Percentiles rank a stretch among this genome's conserved stretches.
Conservation (phyloP, 2,113 vertebrate genomes). For the Eulemur macaco region DNA sequence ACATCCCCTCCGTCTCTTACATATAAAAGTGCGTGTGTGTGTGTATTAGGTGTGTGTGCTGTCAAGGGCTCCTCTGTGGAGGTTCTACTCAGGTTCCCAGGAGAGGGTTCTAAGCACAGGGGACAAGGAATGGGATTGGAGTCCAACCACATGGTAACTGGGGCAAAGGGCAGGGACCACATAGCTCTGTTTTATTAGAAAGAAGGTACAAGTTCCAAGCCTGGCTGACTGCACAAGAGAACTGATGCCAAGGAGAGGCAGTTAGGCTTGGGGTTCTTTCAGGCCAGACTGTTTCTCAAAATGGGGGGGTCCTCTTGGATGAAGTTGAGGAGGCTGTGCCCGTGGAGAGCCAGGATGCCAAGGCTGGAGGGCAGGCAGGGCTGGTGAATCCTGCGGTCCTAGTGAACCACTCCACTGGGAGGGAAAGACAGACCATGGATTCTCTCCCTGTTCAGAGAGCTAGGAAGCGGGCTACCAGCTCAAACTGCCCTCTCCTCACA, state of each 20-base stretch:
- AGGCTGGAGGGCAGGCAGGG: too few relatives aligned
- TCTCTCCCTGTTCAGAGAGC: neutral
- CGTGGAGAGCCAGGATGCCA: fast-evolving
- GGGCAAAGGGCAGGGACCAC: fast-evolving
- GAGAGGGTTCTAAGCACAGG: neutral
- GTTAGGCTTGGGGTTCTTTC: neutral
- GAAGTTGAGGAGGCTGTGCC: neutral
- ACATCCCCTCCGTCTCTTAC: neutral
- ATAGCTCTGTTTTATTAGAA: neutral
- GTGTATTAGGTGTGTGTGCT: neutral
- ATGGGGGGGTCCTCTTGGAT: neutral
- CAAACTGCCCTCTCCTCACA: neutral
- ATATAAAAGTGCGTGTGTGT: too few relatives aligned
- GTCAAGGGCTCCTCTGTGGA: too few relatives aligned
- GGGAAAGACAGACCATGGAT: neutral
- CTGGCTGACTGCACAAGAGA: fast-evolving
- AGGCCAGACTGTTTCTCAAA: neutral
- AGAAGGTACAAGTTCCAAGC: fast-evolving
- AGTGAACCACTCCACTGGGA: fast-evolving
- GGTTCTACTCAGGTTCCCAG: neutral
- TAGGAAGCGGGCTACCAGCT: too few relatives aligned
- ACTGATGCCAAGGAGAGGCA: fast-evolving
- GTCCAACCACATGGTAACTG: neutral
- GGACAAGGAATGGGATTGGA: neutral
- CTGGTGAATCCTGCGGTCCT: neutral